Base-by-base conservation (phyloP, 2,888 invertebrate genomes). In the Megastigmus dorsalis region DNA sequence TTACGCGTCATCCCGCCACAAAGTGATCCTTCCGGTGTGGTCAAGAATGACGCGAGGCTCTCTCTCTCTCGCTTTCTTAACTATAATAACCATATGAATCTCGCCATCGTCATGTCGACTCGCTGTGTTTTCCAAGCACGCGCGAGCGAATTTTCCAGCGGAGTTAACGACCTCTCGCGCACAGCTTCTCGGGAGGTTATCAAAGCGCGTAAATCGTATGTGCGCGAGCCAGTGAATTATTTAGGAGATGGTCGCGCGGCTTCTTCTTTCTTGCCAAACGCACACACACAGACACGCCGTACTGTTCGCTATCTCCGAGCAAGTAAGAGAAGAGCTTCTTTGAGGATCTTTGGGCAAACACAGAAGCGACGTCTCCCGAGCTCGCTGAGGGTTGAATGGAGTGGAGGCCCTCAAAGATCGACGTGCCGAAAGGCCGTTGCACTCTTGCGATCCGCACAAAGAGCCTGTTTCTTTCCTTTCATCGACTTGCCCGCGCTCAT, bases 341-440 rank as follows among this genome's bases (percentile, higher is more conserved):
- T 71, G 62, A 65, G 55, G 28, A 59, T 36, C 13, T 30, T 33
- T 18, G 50, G 43, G 60, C 73, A 73, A 60, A 54, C 72, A 72
- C n/a, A n/a, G n/a, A n/a, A 45, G 15, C 48, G 38, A 20, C 23
- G 54, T 15, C 43, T 68, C 26, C 6, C n/a, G n/a, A n/a, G 13
- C 45, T 33, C 26, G n/a, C n/a, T n/a, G 38, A 57, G 50, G 43
- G 52, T 30, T 71, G 55, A 63, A 63, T 63, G 63, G 36, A 20
- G 45, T 23, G 26, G 26, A n/a, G 50, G 6, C 10, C n/a, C 62
- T 43, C 28, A 41, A 23, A 71, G 57, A 71, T 65, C 48, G 41
- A 52, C 59, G 48, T 23, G 33, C 28, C 48, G 18, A 45, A 45
- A 71, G 71, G 71, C 38, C 71, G 15, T 71, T 71, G 71, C 71